Percentiles rank a stretch among this genome's conserved stretches.
Evolutionary conservation across 92 coral and sea anemone species (phyloP).

Genomic region (Umimayanthus kanabou): DNA sequence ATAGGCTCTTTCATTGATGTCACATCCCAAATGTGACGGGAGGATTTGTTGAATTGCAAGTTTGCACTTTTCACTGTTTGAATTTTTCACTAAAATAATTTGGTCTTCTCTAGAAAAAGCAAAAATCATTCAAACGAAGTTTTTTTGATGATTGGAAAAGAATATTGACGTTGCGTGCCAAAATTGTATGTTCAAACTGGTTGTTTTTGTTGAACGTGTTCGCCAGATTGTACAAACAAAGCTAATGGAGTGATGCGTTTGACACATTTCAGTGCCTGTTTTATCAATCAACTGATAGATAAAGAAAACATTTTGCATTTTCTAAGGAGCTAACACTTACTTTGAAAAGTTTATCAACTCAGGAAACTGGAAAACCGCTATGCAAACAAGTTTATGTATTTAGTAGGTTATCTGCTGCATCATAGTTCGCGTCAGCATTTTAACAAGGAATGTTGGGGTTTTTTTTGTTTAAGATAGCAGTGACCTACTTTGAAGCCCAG

Average conservation of each 20-base stretch:
- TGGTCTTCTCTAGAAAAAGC: neutral
- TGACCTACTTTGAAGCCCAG: neutral
- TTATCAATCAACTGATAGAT: neutral
- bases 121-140: neutral
- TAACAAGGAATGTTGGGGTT: too few relatives aligned
- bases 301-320: neutral
- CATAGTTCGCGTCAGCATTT: neutral
- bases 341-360: constrained; percentile 22
- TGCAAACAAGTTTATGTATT: neutral
- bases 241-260: neutral
- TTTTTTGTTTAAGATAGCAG: neutral
- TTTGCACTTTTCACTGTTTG: neutral
- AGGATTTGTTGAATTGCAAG: too few relatives aligned
- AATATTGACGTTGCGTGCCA: neutral
- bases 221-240: neutral
- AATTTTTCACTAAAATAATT: too few relatives aligned
- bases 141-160: too few relatives aligned
- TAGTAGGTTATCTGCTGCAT: neutral
- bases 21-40: neutral
- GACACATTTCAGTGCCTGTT: neutral
- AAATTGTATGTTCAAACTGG: neutral
- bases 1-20: neutral
- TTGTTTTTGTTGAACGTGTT: neutral
- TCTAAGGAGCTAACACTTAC: neutral
- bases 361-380: constrained; percentile 10